Percentiles rank a stretch among this genome's conserved stretches.
phyloP scores from a whole-genome alignment of 2,888 invertebrate genomes.

The Folsomia candida region DNA sequence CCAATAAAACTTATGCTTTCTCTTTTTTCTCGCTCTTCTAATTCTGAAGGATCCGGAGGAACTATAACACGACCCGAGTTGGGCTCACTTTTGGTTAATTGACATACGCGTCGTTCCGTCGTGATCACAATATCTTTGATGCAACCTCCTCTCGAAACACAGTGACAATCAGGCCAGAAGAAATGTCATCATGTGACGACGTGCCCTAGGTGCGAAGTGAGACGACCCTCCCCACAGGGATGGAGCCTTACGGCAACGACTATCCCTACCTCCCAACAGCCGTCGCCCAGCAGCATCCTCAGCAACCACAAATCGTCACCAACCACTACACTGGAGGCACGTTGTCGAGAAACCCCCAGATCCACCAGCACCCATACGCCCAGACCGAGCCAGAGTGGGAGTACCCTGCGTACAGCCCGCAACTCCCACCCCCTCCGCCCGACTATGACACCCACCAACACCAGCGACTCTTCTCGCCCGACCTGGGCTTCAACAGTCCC shows the following conservation, averaged over 20 bases:
- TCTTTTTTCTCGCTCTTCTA: too few species aligned
- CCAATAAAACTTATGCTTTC: too few species aligned
- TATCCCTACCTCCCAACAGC: constrained; percentile 18
- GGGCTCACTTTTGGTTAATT: too few species aligned
- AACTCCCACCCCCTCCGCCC: constrained; percentile 11
- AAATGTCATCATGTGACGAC: neutral
- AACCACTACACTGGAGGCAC: constrained; percentile 32
- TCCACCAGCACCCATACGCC: constrained; percentile 16
- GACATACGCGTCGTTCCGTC: too few species aligned
- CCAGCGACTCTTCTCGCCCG: constrained; percentile 4
- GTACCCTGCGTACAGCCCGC: constrained; percentile 13
- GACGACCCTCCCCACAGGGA: constrained; percentile 7
- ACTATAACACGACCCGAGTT: too few species aligned
- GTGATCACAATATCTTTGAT: too few species aligned
- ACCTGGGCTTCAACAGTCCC: constrained; percentile 5
- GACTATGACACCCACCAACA: neutral
- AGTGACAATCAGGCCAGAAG: too few species aligned
- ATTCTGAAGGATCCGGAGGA: too few species aligned
- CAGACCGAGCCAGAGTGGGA: constrained; percentile 27
- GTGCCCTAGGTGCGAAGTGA: neutral
- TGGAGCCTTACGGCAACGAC: constrained; percentile 39
- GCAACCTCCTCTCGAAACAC: too few species aligned
- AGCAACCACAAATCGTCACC: constrained; percentile 38
- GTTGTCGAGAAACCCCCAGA: constrained; percentile 20
- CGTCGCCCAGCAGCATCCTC: constrained; percentile 19